Conservation (phyloP, 2,113 vertebrate genomes). For the Petrocephalus zakoni region DNA sequence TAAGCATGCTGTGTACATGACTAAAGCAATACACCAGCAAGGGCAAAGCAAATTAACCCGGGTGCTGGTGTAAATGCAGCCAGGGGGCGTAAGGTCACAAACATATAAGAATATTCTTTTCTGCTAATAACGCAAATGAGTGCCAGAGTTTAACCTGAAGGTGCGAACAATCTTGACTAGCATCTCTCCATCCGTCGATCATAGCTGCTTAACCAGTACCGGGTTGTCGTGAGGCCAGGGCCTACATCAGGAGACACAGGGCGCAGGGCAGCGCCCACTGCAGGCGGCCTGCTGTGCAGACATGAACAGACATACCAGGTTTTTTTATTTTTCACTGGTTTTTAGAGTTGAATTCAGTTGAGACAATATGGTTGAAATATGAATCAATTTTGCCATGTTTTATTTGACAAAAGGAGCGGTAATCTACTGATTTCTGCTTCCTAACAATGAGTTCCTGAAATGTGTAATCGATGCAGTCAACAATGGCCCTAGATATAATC, state of each 20-base stretch:
- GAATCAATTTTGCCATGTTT: not conserved
- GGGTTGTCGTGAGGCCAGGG: not conserved
- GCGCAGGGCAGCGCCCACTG: not conserved
- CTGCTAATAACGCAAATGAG: not conserved
- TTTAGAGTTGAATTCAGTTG: not conserved
- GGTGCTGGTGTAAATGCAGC: slow-evolving; percentile 8
- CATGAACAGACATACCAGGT: not conserved
- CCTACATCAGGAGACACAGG: not conserved
- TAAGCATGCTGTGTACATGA: slow-evolving; percentile 25
- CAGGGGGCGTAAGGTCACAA: not conserved
- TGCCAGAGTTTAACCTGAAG: not conserved
- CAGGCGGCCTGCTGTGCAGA: not conserved
- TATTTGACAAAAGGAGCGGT: not conserved
- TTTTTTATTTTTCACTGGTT: not conserved
- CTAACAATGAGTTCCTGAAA: not conserved
- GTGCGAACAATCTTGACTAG: not conserved
- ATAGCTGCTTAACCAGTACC: not conserved
- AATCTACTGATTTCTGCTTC: not conserved
- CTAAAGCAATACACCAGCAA: not conserved
- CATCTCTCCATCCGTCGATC: not conserved
- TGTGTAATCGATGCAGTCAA: not conserved
- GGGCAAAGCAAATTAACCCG: not conserved
- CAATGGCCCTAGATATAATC: not conserved
- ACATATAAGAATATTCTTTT: slow-evolving; percentile 3
- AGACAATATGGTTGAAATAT: not conserved